Conservation (phyloP, 2,797 vertebrate species). For the Gadopsis marmoratus region DNA sequence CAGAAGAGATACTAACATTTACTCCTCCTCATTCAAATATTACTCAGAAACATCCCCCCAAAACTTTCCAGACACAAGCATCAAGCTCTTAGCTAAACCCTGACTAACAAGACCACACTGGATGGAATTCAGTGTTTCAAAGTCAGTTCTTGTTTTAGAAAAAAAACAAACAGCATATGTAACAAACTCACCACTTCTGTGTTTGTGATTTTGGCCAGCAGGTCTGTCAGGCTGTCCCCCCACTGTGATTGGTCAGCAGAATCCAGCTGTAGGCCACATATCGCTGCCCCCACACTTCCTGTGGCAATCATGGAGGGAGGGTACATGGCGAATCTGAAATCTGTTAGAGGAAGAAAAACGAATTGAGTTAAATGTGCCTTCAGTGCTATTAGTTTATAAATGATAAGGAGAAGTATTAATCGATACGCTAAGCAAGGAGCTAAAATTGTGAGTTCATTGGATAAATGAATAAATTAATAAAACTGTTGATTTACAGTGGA, state of each 20-base stretch:
- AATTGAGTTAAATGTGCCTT: slow-evolving; percentile 25
- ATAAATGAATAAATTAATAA: background rate
- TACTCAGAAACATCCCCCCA: slow-evolving; percentile 36
- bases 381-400: background rate
- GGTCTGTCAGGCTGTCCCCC: slow-evolving; percentile 90
- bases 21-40: slow-evolving; percentile 27
- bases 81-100: background rate
- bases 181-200: slow-evolving; percentile 94
- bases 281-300: slow-evolving; percentile 95
- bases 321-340: slow-evolving; percentile 97
- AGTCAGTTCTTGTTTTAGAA: background rate
- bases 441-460: background rate
- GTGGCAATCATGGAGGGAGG: slow-evolving; percentile 98
- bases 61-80: slow-evolving; percentile 1
- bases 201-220: slow-evolving; percentile 97
- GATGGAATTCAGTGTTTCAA: slow-evolving; percentile 8
- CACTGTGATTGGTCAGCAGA: slow-evolving; percentile 87
- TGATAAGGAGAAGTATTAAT: background rate
- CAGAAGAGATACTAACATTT: slow-evolving; percentile 18
- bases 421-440: background rate
- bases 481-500: slow-evolving; percentile 6
- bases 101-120: slow-evolving; percentile 20
- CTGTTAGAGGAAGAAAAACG: slow-evolving; percentile 77
- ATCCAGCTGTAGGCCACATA: slow-evolving; percentile 94
- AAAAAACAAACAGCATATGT: background rate